Base-by-base conservation (phyloP, 30 jellyfish, hydroid and myxozoan genomes). In the Clytia hemisphaerica region DNA sequence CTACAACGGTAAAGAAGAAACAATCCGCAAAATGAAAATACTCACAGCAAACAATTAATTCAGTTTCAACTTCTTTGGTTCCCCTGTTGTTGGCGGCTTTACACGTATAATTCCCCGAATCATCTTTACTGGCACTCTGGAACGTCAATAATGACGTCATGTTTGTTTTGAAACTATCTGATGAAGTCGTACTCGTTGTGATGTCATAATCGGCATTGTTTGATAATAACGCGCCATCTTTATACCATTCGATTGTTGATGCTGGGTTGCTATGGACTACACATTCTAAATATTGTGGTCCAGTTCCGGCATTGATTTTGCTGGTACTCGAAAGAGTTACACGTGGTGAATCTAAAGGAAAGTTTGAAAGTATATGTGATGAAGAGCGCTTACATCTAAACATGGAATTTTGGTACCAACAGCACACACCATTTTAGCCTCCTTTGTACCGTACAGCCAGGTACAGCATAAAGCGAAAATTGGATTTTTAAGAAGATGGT, bases 61-160 rank as follows among this genome's bases (percentile, higher is more conserved):
- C 25, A 7, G 50, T 57, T 21, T 57, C 25, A n/a, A 21, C 38
- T n/a, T 57, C 70, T 21, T 7, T n/a, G 5, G 70, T 57, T 25
- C 70, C 70, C 26, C 25, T 5, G 16, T 10, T 57, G 42, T 57
- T 57, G 7, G 38, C 30, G 25, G 70, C 70, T 57, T 57, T 33
- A 2, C 70, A 57, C 4, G 53, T 57, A 57, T 57, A 57, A 57
- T 57, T n/a, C 25, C 2, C 42, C 25, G 70, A 57, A n/a, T 57
- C 33, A 22, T 25, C 42, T 7, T 28, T 28, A n/a, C 30, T 25
- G 19, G 30, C 33, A 2, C 9, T 21, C 6, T 37, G 6, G 33
- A 57, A 57, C 4, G 70, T n/a, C 16, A 57, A 57, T 6, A 21
- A 22, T 6, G 70, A 57, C 16, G 25, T 7, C 7, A 57, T 57